These are phyloP conservation scores for Carcharodon carcharias DNA, from an alignment of 2,797 vertebrate genomes.

Conservation along the genomic window DNA sequence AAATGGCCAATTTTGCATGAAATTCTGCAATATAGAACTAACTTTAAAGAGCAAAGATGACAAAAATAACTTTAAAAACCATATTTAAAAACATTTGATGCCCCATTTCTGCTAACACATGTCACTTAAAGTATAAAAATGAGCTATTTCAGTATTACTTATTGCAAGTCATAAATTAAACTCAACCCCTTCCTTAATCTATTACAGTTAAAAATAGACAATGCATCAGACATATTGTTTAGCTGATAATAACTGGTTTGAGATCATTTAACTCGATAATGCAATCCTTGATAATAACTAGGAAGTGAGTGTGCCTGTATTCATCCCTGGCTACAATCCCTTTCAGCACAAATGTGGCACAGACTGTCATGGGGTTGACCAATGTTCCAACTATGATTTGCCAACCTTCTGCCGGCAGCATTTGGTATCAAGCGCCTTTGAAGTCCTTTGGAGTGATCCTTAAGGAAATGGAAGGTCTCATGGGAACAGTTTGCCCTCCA, in stretches of 20 bases:
- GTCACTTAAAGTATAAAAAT: not conserved
- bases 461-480: not conserved
- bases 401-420: not conserved
- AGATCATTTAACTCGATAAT: not conserved
- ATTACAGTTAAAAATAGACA: not conserved
- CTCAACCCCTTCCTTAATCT: not conserved
- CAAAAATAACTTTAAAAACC: not conserved
- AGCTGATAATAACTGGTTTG: not conserved
- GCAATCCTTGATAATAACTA: not conserved
- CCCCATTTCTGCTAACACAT: not conserved
- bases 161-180: not conserved
- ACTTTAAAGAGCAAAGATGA: not conserved
- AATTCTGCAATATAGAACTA: not conserved
- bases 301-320: not conserved
- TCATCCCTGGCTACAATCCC: not conserved
- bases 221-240: not conserved
- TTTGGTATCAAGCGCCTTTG: not conserved
- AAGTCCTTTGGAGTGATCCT: conserved; percentile 18
- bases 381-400: not conserved
- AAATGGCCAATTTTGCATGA: not conserved
- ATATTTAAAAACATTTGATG: not conserved
- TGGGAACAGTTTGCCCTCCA: not conserved
- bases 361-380: not conserved
- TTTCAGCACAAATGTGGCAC: conserved; percentile 13
- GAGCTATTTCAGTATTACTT: not conserved